Percentiles rank a stretch among this genome's conserved stretches.
Evolutionary conservation across 2,888 invertebrate genomes (phyloP).

Genomic region (Melieria picta): DNA sequence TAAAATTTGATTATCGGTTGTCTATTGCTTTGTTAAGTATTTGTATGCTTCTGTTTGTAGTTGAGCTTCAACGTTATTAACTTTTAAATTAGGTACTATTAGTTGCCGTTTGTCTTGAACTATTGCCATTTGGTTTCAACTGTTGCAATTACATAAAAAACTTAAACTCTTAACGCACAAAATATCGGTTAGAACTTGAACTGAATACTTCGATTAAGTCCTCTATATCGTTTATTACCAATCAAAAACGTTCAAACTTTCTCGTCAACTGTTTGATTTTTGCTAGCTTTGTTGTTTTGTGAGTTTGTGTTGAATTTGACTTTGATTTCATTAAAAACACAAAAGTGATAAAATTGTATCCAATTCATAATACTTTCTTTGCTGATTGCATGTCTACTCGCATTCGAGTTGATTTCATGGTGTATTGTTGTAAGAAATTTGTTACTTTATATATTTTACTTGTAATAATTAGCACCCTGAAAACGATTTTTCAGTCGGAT

Average conservation of each 20-base stretch:
- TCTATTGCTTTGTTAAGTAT: too few species aligned
- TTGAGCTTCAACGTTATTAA: constrained; percentile 8
- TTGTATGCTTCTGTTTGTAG: constrained; percentile 3
- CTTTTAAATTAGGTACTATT: constrained; percentile 28
- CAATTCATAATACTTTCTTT: background rate
- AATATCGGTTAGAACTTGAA: constrained; percentile 15
- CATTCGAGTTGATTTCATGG: background rate
- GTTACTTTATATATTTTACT: constrained; percentile 8
- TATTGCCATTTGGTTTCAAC: constrained; percentile 36
- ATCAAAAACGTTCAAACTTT: constrained; percentile 66
- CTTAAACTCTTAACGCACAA: constrained; percentile 1
- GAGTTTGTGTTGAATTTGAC: background rate
- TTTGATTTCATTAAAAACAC: background rate
- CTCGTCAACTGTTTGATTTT: constrained; percentile 34
- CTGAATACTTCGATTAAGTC: constrained; percentile 11
- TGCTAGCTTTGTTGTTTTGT: constrained; percentile 28
- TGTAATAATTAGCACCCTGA: constrained; percentile 63
- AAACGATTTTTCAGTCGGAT: constrained; percentile 66
- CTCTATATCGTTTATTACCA: constrained; percentile 48
- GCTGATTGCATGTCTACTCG: background rate
- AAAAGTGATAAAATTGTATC: background rate
- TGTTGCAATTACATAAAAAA: constrained; percentile 18
- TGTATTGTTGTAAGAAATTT: background rate
- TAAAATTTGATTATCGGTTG: background rate
- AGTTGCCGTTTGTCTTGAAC: constrained; percentile 34